A percentile compares a stretch with the other conserved stretches of the same genome.
Conservation (phyloP, 1,140 invertebrate species). For the Nephotettix cincticeps region DNA sequence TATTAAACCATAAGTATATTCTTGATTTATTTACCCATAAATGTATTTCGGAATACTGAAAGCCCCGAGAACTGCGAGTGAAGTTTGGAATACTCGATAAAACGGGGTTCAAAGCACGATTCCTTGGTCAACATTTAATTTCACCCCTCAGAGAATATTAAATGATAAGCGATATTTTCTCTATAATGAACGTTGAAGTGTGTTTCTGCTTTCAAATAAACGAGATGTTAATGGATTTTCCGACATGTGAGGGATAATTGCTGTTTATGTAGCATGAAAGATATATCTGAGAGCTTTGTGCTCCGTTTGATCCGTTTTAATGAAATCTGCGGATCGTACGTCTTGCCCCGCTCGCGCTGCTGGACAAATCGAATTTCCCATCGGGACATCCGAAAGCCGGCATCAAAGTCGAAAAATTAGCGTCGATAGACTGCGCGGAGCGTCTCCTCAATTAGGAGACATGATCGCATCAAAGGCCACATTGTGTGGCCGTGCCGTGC, state of each 20-base stretch:
- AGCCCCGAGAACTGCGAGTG: too few relatives aligned
- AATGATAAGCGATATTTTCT: not conserved
- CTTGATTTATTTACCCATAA: too few relatives aligned
- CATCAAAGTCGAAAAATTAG: conserved; percentile 22
- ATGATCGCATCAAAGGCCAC: conserved; percentile 8
- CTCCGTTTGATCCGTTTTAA: conserved; percentile 13
- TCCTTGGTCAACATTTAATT: too few relatives aligned
- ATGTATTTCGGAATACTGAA: too few relatives aligned
- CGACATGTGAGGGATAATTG: conserved; percentile 5
- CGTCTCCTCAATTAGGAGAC: not conserved
- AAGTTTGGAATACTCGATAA: too few relatives aligned
- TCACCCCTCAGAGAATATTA: too few relatives aligned
- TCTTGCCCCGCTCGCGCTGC: not conserved
- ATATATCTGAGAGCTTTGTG: conserved; percentile 3
- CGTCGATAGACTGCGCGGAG: not conserved
- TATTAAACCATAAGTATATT: too few relatives aligned
- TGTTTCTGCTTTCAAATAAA: not conserved
- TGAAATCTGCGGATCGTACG: conserved; percentile 10
- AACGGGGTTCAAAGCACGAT: too few relatives aligned
- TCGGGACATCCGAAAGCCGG: conserved; percentile 19
- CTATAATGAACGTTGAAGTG: not conserved
- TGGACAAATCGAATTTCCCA: conserved; percentile 17
- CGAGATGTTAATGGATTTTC: conserved; percentile 13
- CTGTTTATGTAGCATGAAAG: conserved; percentile 7
- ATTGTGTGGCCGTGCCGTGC: not conserved